These are phyloP conservation scores for Ceriagrion tenellum DNA, from an alignment of 2,888 invertebrate species.

Conservation along the genomic window DNA sequence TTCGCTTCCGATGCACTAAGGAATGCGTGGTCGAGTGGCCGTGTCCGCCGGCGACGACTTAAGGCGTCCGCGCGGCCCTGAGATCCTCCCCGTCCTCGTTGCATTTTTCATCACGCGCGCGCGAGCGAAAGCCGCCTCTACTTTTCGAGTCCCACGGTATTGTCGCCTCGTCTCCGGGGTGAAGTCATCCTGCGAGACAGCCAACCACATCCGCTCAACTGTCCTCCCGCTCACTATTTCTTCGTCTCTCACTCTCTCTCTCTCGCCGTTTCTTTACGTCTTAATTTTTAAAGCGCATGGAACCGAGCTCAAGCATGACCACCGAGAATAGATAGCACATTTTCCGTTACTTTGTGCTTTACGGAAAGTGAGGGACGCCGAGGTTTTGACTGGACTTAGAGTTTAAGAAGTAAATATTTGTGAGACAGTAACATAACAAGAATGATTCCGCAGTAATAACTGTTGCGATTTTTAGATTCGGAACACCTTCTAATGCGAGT, in stretches of 20 bases:
- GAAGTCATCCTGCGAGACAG: neutral
- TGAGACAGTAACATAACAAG: no score
- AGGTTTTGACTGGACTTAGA: no score
- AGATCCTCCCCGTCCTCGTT: neutral
- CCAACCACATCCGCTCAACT: neutral
- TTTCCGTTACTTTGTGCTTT: no score
- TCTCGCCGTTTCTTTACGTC: neutral
- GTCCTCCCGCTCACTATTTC: neutral
- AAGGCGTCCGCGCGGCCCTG: no score
- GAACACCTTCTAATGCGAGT: no score
- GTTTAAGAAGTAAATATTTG: no score
- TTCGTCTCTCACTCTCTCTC: neutral
- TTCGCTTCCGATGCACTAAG: neutral
- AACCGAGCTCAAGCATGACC: neutral
- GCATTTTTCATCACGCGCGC: conserved; percentile 31
- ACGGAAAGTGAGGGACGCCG: no score
- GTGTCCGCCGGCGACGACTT: neutral
- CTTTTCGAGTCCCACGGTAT: conserved; percentile 6
- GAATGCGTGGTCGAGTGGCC: neutral
- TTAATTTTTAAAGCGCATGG: neutral
- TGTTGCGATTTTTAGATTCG: no score
- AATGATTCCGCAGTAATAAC: no score
- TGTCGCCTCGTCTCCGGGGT: neutral
- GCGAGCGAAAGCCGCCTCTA: neutral
- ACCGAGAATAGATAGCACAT: no score